phyloP scores from a whole-genome alignment of 2,888 invertebrate genomes.

The Elysia crispata region DNA sequence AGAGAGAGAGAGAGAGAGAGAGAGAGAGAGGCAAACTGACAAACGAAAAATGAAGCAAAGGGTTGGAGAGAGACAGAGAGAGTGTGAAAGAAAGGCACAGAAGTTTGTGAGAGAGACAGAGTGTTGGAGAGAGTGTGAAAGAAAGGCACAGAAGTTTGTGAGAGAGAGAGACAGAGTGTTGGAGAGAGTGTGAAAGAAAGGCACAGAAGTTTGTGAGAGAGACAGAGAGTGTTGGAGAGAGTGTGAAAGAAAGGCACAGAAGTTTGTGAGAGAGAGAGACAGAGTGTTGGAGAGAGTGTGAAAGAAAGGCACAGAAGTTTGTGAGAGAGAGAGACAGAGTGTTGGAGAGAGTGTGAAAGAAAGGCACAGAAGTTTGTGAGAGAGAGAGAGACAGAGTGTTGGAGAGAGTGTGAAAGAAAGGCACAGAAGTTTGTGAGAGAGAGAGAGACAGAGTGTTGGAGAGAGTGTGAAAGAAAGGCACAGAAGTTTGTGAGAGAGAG shows the following conservation, averaged over 20 bases:
- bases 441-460: neutral
- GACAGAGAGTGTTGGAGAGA: no score
- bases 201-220: constrained; percentile 17
- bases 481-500: neutral
- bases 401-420: neutral
- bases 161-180: constrained; percentile 25
- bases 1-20: neutral
- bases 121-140: constrained; percentile 20
- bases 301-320: constrained; percentile 24
- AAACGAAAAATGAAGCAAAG: neutral
- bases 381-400: constrained; percentile 11
- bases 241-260: no score
- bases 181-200: constrained; percentile 1
- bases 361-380: constrained; percentile 19
- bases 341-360: constrained; percentile 1
- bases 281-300: constrained; percentile 16
- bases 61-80: constrained; percentile 15
- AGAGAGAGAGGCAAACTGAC: neutral
- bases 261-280: no score
- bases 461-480: neutral
- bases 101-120: constrained; percentile 19
- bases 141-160: constrained; percentile 22
- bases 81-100: constrained; percentile 12
- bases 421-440: no score
- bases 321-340: constrained; percentile 28